Conservation (phyloP, 2,113 vertebrate genomes). For the Gavia stellata region DNA sequence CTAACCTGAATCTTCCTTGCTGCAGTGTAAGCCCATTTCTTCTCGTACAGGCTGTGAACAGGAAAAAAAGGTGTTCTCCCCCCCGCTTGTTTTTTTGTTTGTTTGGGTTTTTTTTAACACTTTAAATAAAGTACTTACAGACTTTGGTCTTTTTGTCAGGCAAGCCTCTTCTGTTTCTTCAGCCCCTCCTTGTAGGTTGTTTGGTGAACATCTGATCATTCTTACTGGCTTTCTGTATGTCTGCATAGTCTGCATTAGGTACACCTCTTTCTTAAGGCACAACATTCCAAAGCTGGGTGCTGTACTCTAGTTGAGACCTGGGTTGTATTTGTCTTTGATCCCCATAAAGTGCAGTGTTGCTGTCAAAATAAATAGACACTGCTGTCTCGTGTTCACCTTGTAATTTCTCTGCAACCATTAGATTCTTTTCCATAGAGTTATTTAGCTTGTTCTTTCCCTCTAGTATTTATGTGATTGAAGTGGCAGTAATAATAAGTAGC, state of each 20-base stretch:
- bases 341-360: background rate
- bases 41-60: background rate
- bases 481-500: background rate
- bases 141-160: background rate
- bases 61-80: background rate
- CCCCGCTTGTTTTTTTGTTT: too few species aligned
- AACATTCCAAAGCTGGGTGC: background rate
- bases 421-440: background rate
- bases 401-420: background rate
- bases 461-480: background rate
- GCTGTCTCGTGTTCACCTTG: background rate
- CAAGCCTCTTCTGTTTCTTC: background rate
- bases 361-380: background rate
- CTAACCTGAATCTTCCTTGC: background rate
- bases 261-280: background rate
- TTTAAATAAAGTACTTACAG: background rate
- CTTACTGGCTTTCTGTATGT: background rate
- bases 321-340: background rate
- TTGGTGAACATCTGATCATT: background rate
- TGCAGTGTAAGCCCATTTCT: background rate
- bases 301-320: background rate
- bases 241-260: fast-evolving
- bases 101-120: background rate
- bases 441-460: background rate
- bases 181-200: background rate